A percentile compares a stretch with the other conserved stretches of the same genome.
These are phyloP conservation scores for Columba livia DNA, from an alignment of 2,113 vertebrate genomes.

Conservation along the genomic window DNA sequence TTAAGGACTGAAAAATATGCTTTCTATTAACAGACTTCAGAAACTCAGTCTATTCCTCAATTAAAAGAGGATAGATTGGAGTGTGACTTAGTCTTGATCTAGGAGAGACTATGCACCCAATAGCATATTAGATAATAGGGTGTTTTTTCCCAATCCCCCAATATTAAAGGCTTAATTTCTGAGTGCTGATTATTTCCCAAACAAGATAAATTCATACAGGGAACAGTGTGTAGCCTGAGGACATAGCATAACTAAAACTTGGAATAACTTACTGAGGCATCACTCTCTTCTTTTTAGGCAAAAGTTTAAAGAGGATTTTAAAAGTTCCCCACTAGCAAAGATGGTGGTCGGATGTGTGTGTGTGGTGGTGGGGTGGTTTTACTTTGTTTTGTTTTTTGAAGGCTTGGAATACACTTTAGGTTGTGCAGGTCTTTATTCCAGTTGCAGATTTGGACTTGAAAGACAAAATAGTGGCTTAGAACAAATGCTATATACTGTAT, in stretches of 20 bases:
- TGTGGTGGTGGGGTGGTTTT: too few species aligned
- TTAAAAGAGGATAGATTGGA: not conserved
- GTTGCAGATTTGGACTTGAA: not conserved
- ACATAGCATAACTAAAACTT: not conserved
- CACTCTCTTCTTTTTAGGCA: not conserved
- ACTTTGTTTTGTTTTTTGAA: not conserved
- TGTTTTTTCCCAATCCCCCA: not conserved
- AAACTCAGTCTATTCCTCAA: not conserved
- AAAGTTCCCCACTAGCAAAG: not conserved
- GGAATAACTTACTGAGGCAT: not conserved
- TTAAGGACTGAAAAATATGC: not conserved
- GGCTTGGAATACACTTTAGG: not conserved
- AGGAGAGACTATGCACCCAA: accelerated
- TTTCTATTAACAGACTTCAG: not conserved
- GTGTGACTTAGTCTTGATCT: not conserved
- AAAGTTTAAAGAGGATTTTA: not conserved
- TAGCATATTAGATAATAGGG: not conserved
- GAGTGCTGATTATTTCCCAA: not conserved
- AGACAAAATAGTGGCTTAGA: not conserved
- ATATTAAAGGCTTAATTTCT: not conserved
- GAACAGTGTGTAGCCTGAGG: not conserved
- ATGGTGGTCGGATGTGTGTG: too few species aligned
- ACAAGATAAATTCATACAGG: not conserved
- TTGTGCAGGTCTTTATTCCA: not conserved
- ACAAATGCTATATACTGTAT: not conserved